Conservation (phyloP, 2,113 vertebrate genomes). For the Microcebus tavaratra region DNA sequence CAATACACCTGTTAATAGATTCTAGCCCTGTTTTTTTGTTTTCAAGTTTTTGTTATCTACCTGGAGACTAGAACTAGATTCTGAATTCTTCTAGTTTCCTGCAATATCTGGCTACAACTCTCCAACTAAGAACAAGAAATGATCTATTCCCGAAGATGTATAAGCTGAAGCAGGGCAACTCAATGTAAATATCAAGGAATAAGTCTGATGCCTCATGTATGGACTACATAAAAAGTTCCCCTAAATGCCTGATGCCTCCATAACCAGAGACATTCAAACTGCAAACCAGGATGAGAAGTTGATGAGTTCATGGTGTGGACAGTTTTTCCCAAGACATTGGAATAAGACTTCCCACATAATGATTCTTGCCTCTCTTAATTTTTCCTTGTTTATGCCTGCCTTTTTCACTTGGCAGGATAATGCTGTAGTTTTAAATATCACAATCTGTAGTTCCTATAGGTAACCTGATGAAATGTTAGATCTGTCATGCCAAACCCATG, state of each 20-base stretch:
- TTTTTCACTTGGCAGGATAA: neutral
- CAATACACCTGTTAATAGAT: neutral
- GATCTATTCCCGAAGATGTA: neutral
- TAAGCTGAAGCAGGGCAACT: neutral
- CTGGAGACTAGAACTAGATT: neutral
- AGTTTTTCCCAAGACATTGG: neutral
- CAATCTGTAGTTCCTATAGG: neutral
- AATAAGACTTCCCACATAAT: neutral
- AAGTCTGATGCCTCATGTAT: neutral
- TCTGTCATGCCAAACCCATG: neutral
- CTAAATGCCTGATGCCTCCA: neutral
- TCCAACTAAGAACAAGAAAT: neutral
- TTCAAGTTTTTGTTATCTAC: neutral
- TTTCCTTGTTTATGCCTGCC: neutral
- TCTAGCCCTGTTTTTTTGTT: neutral
- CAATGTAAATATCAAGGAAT: neutral
- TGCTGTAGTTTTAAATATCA: neutral
- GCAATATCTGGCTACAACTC: neutral
- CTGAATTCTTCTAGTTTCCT: neutral
- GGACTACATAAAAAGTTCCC: neutral
- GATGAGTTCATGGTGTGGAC: neutral
- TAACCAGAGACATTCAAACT: neutral
- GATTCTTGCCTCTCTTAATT: neutral
- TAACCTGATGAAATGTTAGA: neutral
- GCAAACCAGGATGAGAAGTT: neutral